phyloP scores from a whole-genome alignment of 2,797 vertebrate genomes.

The Bucorvus abyssinicus region DNA sequence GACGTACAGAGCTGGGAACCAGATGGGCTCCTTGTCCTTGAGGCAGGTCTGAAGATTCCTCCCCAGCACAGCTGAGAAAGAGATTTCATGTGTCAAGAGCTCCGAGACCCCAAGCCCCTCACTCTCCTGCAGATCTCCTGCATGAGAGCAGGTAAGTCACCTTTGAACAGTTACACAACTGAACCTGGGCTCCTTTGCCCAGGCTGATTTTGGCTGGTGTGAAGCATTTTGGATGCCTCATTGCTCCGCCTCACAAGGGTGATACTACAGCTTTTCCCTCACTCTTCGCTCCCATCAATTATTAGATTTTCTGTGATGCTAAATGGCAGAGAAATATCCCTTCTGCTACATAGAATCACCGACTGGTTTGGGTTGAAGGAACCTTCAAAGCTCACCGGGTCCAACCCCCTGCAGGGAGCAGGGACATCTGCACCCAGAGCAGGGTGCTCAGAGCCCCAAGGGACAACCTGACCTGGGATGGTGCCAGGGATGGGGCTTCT shows the following conservation, averaged over 20 bases:
- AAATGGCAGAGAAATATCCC: background rate
- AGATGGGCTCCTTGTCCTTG: background rate
- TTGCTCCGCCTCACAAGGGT: fast-evolving
- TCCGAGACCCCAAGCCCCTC: background rate
- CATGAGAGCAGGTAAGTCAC: background rate
- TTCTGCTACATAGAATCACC: background rate
- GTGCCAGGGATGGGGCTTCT: background rate
- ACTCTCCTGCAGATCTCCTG: background rate
- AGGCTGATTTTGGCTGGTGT: background rate
- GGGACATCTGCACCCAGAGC: background rate
- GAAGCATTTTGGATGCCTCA: background rate
- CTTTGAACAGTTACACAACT: background rate
- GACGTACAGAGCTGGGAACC: background rate
- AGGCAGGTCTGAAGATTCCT: background rate
- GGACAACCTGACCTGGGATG: background rate
- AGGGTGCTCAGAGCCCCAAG: background rate
- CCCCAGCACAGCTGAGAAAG: background rate
- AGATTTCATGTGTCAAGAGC: background rate
- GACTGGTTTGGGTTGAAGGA: background rate
- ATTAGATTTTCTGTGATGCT: background rate
- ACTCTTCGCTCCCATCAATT: background rate
- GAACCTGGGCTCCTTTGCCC: background rate
- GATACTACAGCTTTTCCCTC: background rate
- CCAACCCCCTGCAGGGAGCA: background rate
- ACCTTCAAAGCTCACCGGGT: fast-evolving